Evolutionary conservation across 1,140 invertebrate genomes (phyloP), one percentile per base, ranked within the genome.

Genomic region (Daktulosphaira vitifoliae): DNA sequence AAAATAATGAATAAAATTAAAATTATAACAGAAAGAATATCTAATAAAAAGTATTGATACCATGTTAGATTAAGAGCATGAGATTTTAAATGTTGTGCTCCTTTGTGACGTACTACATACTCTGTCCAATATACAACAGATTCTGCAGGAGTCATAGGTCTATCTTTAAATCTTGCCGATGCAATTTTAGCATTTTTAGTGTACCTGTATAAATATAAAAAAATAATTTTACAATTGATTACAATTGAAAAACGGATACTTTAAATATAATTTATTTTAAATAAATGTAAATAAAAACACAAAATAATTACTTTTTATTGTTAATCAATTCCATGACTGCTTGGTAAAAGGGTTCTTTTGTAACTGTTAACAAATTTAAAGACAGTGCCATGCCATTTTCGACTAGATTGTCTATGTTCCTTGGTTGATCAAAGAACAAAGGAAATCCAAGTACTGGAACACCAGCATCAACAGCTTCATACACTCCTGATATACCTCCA

Each of bases 81-180:
- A 4, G 67, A 48, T 16, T 54, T 62, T 23, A 70, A 38, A 23
- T 70, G 68, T 23, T 16, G 22, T 13, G 70, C 71, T 46, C 76
- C 76, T 42, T 75, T 73, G 67, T 78, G 73, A 39, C 77, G 71
- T 11, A 78, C 51, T 7, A 70, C 68, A 66, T 83, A 82, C 69
- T 83, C 81, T 0, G 79, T 76, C 81, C 81, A 83, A 73, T 78
- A 82, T 18, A 81, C 70, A 1, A 81, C 78, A 0, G 74, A 78
- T 3, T 81, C 77, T 42, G 80, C 67, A 0, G 80, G 75, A 11
- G 73, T 71, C 67, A 82, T 70, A 0, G 81, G 75, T 22, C 68
- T 26, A 25, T 69, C 68, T 22, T 56, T 65, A 49, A 66, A 68
- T 29, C 54, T 15, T 38, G 38, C 37, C 6, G 65, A 51, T 11